Evolutionary conservation across 2,888 invertebrate genomes (phyloP).

Genomic region (Neocrepidodera transversa): DNA sequence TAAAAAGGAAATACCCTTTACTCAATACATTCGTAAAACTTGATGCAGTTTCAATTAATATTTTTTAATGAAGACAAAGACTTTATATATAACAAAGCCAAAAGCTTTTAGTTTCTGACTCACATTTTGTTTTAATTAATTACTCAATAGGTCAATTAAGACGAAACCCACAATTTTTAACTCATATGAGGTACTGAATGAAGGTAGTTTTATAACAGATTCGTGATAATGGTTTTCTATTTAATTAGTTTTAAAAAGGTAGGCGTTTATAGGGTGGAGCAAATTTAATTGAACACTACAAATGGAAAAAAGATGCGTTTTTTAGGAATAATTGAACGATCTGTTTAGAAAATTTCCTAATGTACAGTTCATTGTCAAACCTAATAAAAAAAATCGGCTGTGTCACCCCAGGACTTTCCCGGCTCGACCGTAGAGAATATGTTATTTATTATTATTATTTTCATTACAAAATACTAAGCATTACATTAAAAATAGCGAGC

Average conservation of each 20-base stretch:
- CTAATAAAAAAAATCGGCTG: too few relatives aligned
- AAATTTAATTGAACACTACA: too few relatives aligned
- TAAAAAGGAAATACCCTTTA: not conserved
- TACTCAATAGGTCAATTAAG: conserved; percentile 19
- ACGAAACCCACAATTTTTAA: conserved; percentile 1
- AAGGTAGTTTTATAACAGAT: conserved; percentile 10
- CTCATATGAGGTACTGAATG: conserved; percentile 4
- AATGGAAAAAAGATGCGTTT: too few relatives aligned
- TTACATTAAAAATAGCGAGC: too few relatives aligned
- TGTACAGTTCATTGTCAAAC: too few relatives aligned
- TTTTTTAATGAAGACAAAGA: conserved; percentile 10
- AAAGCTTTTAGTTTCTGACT: conserved; percentile 19
- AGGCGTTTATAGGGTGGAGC: too few relatives aligned
- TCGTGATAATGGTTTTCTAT: conserved; percentile 17
- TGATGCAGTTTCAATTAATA: not conserved
- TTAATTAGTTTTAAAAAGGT: conserved; percentile 20
- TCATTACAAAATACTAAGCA: too few relatives aligned
- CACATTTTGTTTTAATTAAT: conserved; percentile 20
- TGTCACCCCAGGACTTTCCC: too few relatives aligned
- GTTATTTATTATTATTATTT: too few relatives aligned
- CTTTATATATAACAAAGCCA: conserved; percentile 19
- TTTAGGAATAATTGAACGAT: too few relatives aligned
- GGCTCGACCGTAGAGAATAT: too few relatives aligned
- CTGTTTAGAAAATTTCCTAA: too few relatives aligned
- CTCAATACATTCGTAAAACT: not conserved